Base-by-base conservation (phyloP, 2,113 vertebrate species). In the Sardina pilchardus region DNA sequence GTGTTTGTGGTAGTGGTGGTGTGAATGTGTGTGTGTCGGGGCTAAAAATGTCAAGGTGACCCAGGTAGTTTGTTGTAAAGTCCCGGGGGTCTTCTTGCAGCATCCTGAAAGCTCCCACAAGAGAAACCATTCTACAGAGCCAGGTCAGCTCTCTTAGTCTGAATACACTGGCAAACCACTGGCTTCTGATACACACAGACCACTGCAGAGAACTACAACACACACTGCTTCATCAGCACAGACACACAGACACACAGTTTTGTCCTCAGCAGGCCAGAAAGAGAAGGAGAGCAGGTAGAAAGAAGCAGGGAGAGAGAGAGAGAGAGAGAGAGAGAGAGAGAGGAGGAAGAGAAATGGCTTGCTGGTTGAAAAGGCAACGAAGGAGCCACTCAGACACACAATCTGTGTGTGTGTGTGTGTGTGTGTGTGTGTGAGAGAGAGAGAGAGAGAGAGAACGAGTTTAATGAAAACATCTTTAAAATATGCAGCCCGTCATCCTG, bases 61-160 rank as follows among this genome's bases (percentile, higher is more conserved):
- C 90, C 85, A n/a, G 47, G 88, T 83, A 92, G 91, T 75, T 89
- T 86, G 50, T 30, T 67, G 36, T 78, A 83, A 80, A 83, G 85
- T 87, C 81, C 91, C 88, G 82, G 26, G 71, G 67, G 30, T 39
- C 71, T 75, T 30, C 26, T 36, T 6, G 12, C 71, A 36, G 12
- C 5, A 10, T 84, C 85, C 85, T 91, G 48, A 86, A 91, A 85
- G 89, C 43, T 88, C 88, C 91, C 85, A 86, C 89, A 90, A 91
- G 88, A 95, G 89, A 94, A 95, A 94, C 93, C 90, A 75, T 94
- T 94, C 93, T 93, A 93, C 89, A 91, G 92, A 92, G 91, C 91
- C 89, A 92, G 91, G 91, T 85, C 88, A 14, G 90, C 91, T 91
- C 92, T 92, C 90, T 90, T 86, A 92, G 87, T 86, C 88, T 92